Evolutionary conservation across 2,888 invertebrate species (phyloP), one percentile per base, ranked within the genome.

Genomic region (Acleris sparsana): DNA sequence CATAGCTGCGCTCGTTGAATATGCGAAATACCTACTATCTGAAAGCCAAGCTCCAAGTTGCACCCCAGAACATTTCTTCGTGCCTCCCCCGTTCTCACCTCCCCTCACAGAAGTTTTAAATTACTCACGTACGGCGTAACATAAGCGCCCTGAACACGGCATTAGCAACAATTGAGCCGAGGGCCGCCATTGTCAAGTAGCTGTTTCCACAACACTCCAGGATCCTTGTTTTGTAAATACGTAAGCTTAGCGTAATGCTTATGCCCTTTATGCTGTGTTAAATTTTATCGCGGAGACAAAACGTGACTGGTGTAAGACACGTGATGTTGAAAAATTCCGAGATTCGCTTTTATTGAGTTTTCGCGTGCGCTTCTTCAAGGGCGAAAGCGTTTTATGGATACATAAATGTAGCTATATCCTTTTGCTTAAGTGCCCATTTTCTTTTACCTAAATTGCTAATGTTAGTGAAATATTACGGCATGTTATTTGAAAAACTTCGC

Each of bases 121-220:
- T 80, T 75, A 79, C 79, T 75, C 76, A 75, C 77, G 76, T 82
- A 78, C 76, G 74, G 62, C 62, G 68, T 68, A 68, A 74, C 75
- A 77, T 77, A 77, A 72, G 74, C 79, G 76, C 72, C 73, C 73
- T 67, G 72, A 71, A 74, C 73, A 74, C 72, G 73, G 77, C 77
- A 80, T 82, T 82, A 81, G 81, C 75, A 74, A 79, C 80, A 76
- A 80, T 75, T 73, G 76, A 74, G 71, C 66, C 71, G 76, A 68
- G 75, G 74, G 64, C 60, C 49, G 56, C 72, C 70, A 72, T 73
- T 73, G 72, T 71, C 46, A 29, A 44, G 69, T 52, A 57, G 58
- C 16, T 43, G 65, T 58, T 67, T 69, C 66, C 68, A 64, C 66
- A 60, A 52, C 18, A 59, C 51, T 60, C 49, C 49, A 25, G 60